Base-by-base conservation (phyloP, 2,113 vertebrate species). In the Chaetura pelagica region DNA sequence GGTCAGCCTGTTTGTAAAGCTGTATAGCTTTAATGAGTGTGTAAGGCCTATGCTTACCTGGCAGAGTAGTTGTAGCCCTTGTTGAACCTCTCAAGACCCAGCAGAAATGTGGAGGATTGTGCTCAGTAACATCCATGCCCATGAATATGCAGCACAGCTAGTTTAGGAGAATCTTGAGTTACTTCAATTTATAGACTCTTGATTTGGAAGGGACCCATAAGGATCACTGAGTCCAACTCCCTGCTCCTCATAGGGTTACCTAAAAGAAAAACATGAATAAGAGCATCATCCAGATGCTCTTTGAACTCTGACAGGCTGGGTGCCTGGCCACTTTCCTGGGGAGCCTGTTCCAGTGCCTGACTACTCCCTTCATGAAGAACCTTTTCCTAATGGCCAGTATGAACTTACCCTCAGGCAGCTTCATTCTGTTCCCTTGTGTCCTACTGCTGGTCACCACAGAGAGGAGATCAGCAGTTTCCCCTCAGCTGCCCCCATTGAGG, bases 391-490 rank as follows among this genome's bases (percentile, higher is more conserved):
- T 44, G 35, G 79, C 35, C 42, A n/a, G 1, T 26, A 17, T 79
- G 66, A 91, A 29, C 30, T 49, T 74, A 26, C 11, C 61, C 46
- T 58, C 35, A 24, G 1, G 6, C 42, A 58, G 52, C n/a, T 67
- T 83, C 7, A 8, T 71, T 85, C 40, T 19, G 1, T 62, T 75
- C 22, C 40, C 35, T 52, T 0, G 0, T 48, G 24, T 71, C 51
- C 22, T 83, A 2, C 58, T 0, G 0, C 72, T 75, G 67, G 18
- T 68, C 44, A 54, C 26, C n/a, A 19, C 6, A 62, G 62, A 48
- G 66, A 46, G 18, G 38, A 87, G 46, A 46, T 68, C 58, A 83
- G 62, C 71, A 75, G 17, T 15, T 58, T 10, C 23, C 14, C 4
- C 2, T 79, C 21, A 2, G 1, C n/a, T 93, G 62, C 24, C 30